Percentiles rank a stretch among this genome's conserved stretches.
Evolutionary conservation across 1,140 invertebrate genomes (phyloP).

Genomic region (Pomacea maculata): DNA sequence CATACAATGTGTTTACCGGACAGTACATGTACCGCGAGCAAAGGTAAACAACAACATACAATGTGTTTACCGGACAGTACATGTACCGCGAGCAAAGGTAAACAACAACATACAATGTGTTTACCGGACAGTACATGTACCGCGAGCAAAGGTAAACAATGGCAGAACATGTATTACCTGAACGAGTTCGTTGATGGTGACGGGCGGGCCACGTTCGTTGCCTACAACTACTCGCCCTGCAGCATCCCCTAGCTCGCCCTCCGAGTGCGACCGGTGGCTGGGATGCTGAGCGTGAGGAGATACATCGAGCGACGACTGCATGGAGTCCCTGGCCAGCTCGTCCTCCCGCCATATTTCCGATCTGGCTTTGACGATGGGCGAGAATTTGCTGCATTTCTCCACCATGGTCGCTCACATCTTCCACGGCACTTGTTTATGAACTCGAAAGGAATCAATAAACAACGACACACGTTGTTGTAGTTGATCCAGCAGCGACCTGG

Average conservation of each 20-base stretch:
- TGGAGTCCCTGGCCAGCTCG: neutral
- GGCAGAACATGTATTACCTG: constrained; percentile 25
- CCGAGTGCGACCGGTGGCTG: neutral
- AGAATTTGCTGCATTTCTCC: too few relatives aligned
- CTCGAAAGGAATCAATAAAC: neutral
- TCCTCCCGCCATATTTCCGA: constrained; percentile 1
- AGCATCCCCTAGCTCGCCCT: constrained; percentile 8
- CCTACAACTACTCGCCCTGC: constrained; percentile 1
- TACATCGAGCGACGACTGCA: neutral
- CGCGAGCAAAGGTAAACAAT: too few relatives aligned
- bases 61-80: too few relatives aligned
- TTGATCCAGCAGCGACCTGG: too few relatives aligned
- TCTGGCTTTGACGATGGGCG: neutral
- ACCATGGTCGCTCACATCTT: neutral
- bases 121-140: too few relatives aligned
- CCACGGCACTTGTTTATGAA: neutral
- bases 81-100: too few relatives aligned
- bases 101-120: too few relatives aligned
- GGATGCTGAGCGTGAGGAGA: neutral
- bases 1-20: too few relatives aligned
- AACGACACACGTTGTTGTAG: neutral
- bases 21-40: too few relatives aligned
- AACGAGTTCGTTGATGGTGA: constrained; percentile 56
- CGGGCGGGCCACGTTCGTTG: constrained; percentile 44
- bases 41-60: too few relatives aligned